Evolutionary conservation across 1,140 invertebrate genomes (phyloP).

Genomic region (Danaus plexippus): DNA sequence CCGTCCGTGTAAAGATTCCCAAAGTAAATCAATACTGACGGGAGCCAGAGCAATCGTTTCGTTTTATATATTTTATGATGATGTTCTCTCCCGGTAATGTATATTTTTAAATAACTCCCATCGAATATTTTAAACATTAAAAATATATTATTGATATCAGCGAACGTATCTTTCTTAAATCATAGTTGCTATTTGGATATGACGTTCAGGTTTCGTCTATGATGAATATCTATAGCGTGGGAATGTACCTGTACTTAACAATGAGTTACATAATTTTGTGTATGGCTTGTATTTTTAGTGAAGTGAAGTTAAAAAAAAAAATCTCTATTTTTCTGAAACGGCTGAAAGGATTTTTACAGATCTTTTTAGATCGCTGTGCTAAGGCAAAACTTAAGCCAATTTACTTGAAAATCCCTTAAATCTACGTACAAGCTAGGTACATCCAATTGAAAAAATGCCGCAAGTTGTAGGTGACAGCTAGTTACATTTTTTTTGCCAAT

Average conservation of each 20-base stretch:
- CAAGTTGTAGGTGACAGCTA: too few species aligned
- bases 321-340: too few species aligned
- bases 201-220: background rate
- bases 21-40: conserved; percentile 60
- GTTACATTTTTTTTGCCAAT: too few species aligned
- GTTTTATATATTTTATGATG: conserved; percentile 64
- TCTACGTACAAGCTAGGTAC: too few species aligned
- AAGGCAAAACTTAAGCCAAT: too few species aligned
- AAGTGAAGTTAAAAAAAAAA: too few species aligned
- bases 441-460: too few species aligned
- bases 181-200: background rate
- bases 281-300: too few species aligned
- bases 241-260: background rate
- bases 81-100: conserved; percentile 43
- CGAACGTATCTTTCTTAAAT: background rate
- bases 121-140: conserved; percentile 7
- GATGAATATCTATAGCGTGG: background rate
- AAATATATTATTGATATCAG: conserved; percentile 23
- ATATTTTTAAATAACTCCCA: conserved; percentile 44
- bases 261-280: background rate
- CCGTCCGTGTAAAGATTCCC: conserved; percentile 53
- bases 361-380: too few species aligned
- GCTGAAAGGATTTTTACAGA: too few species aligned
- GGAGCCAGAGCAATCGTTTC: conserved; percentile 44
- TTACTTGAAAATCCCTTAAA: too few species aligned